Evolutionary conservation across 2,888 invertebrate species (phyloP), one percentile per base, ranked within the genome.

Genomic region (Agrilus mali): DNA sequence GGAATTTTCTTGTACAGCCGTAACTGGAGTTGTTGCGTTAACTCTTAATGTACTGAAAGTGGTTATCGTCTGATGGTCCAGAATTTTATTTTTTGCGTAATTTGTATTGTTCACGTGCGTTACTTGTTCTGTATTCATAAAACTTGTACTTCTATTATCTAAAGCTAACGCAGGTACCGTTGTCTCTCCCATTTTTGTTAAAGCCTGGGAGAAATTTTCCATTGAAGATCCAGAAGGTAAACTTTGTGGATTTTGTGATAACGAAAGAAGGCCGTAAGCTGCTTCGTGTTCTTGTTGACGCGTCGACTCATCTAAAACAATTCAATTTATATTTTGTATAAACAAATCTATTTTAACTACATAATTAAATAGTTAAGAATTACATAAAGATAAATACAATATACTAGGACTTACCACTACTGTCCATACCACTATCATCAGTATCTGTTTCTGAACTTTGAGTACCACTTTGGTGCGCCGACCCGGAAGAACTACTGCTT

Each of bases 281-380:
- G 88, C 88, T 68, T 89, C 89, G 55, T 87, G 86, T 63, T 89
- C 89, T 55, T 80, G 80, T 50, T 82, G 66, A n/a, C 81, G 70
- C 7, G 80, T 82, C 47, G 76, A 78, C 52, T 77, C 77, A 63
- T 82, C 82, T 52, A 74, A 71, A 65, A 78, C 75, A 76, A 65
- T 64, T 32, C 32, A 36, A 42, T 41, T 33, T 47, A 42, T 35
- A 7, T 16, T 41, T 43, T 43, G n/a, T 8, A 34, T 37, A 39
- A 17, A 20, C 33, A 36, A 1, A 2, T 7, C 37, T 33, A 16
- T 37, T 27, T 32, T 33, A 38, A 44, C 38, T 38, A n/a, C n/a
- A n/a, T n/a, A 15, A 17, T 35, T 22, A 22, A 38, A 42, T 36
- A 17, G 41, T 33, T 12, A 10, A 3, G 34, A 35, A 36, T 36